Evolutionary conservation across 2,113 vertebrate genomes (phyloP).

Genomic region (Panthera leo): DNA sequence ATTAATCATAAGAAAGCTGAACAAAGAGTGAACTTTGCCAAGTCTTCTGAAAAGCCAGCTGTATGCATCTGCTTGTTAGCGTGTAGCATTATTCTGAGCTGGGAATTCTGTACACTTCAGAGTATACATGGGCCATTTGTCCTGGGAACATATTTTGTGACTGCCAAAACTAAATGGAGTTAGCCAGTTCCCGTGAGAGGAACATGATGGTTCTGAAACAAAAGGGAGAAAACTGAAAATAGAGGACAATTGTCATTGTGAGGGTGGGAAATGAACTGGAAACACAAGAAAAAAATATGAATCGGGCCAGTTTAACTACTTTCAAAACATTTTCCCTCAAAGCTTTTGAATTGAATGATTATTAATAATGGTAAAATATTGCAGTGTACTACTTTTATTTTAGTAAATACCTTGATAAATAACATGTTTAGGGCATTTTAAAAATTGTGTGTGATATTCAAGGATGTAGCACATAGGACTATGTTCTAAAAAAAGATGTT

Average conservation of each 20-base stretch:
- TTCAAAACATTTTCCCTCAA: background rate
- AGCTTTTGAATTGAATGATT: background rate
- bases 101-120: constrained; percentile 44
- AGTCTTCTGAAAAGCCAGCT: constrained; percentile 65
- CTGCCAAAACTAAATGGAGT: constrained; percentile 46
- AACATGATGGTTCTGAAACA: constrained; percentile 32
- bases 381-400: background rate
- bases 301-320: background rate
- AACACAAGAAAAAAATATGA: background rate
- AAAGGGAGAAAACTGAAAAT: constrained; percentile 44
- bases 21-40: constrained; percentile 55
- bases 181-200: constrained; percentile 56
- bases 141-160: constrained; percentile 65
- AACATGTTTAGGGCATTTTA: background rate
- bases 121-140: constrained; percentile 33
- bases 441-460: background rate
- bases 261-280: background rate
- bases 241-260: background rate
- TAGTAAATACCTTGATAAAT: background rate
- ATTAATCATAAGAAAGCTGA: constrained; percentile 43
- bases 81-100: constrained; percentile 37
- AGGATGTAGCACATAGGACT: background rate
- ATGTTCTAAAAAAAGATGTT: background rate
- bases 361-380: background rate
- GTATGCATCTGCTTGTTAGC: constrained; percentile 64